These are phyloP conservation scores for Amphiprion clarkii DNA, from an alignment of 2,797 vertebrate genomes.

Conservation along the genomic window DNA sequence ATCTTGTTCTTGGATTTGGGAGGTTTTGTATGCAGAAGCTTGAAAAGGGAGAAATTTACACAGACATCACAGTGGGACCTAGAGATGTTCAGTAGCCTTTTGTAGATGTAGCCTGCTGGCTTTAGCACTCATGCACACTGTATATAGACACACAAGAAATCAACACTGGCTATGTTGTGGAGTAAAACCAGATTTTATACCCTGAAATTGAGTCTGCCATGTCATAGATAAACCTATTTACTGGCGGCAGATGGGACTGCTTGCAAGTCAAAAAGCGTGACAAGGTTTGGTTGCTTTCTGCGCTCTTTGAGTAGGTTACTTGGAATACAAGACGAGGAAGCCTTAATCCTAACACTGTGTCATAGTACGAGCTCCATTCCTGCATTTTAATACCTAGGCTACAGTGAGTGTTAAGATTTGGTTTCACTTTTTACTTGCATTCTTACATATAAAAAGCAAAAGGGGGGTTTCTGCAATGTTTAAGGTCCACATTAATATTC, in stretches of 20 bases:
- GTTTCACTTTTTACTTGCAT: not conserved
- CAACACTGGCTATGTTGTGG: slow-evolving; percentile 5
- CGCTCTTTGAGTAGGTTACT: slow-evolving; percentile 9
- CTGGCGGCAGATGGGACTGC: slow-evolving; percentile 19
- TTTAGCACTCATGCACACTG: slow-evolving; percentile 18
- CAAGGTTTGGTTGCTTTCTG: slow-evolving; percentile 14
- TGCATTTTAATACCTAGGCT: not conserved
- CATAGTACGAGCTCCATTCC: not conserved
- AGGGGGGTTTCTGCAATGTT: not conserved
- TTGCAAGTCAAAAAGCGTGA: slow-evolving; percentile 16
- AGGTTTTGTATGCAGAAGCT: slow-evolving; percentile 22
- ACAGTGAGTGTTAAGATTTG: not conserved
- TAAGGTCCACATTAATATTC: slow-evolving; percentile 29
- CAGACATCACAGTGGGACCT: not conserved
- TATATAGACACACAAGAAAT: slow-evolving; percentile 24
- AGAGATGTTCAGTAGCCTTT: slow-evolving; percentile 4
- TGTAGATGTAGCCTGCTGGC: slow-evolving; percentile 8
- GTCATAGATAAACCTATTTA: slow-evolving; percentile 48
- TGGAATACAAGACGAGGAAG: slow-evolving; percentile 4
- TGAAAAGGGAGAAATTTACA: slow-evolving; percentile 12
- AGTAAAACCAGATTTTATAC: slow-evolving; percentile 39
- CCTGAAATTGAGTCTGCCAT: slow-evolving; percentile 19
- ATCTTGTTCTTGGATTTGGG: slow-evolving; percentile 26
- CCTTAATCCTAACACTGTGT: not conserved
- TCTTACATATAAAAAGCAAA: not conserved